phyloP scores from a whole-genome alignment of 2,113 vertebrate species.

The Rhabdornis inornatus region DNA sequence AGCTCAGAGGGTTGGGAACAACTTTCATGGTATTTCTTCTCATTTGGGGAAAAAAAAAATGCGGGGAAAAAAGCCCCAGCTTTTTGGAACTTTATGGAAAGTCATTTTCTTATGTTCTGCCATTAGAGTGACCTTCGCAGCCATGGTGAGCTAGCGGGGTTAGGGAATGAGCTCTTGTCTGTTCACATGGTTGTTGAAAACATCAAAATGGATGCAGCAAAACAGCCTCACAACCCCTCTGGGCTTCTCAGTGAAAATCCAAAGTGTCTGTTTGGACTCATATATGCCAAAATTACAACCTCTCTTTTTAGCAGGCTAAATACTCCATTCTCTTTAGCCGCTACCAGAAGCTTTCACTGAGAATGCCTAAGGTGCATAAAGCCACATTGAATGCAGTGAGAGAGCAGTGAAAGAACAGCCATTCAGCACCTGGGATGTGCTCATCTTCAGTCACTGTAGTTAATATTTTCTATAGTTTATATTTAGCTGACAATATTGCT shows the following conservation, averaged over 20 bases:
- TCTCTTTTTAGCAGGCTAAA: not conserved
- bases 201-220: not conserved
- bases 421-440: slow-evolving; percentile 63
- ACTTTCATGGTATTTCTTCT: not conserved
- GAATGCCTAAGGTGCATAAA: not conserved
- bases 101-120: not conserved
- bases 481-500: slow-evolving; percentile 97
- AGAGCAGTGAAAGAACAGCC: slow-evolving; percentile 22
- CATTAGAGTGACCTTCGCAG: not conserved
- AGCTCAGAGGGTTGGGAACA: not conserved
- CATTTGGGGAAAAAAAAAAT: not conserved
- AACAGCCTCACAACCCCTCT: not conserved
- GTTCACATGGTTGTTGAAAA: not conserved
- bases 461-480: slow-evolving; percentile 83
- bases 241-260: not conserved
- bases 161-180: not conserved
- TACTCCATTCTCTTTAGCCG: not conserved
- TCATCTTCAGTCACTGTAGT: slow-evolving; percentile 74
- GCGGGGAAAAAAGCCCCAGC: rapidly evolving
- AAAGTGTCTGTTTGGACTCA: not conserved
- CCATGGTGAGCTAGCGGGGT: not conserved
- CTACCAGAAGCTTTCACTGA: not conserved
- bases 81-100: not conserved
- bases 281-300: not conserved
- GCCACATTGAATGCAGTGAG: not conserved